phyloP scores from a whole-genome alignment of 2,888 invertebrate species.

The Mythimna impura region DNA sequence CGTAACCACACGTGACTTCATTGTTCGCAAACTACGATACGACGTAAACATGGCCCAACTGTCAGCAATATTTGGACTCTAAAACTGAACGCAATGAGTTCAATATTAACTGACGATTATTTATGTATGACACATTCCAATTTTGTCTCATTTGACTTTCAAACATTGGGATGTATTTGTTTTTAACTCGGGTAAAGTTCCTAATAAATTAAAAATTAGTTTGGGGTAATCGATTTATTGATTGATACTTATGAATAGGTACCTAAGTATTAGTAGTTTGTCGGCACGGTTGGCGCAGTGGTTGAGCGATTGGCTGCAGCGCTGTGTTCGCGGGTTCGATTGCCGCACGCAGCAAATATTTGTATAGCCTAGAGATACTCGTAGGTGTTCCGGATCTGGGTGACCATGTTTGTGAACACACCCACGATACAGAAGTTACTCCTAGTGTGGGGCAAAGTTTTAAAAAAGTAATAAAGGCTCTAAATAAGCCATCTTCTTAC shows the following conservation, averaged over 20 bases:
- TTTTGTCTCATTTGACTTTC: constrained; percentile 42
- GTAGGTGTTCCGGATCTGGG: too few species aligned
- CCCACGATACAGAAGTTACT: too few species aligned
- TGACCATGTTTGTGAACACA: too few species aligned
- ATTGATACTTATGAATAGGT: neutral
- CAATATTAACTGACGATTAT: constrained; percentile 34
- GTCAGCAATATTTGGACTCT: constrained; percentile 48
- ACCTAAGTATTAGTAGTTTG: neutral
- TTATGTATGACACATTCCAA: constrained; percentile 23
- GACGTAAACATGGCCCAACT: constrained; percentile 30
- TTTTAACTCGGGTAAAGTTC: neutral
- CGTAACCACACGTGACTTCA: constrained; percentile 65
- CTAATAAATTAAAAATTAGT: neutral
- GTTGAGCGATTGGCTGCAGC: too few species aligned
- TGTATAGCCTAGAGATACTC: too few species aligned
- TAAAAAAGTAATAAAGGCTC: neutral
- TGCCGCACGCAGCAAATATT: too few species aligned
- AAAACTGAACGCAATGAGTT: constrained; percentile 5
- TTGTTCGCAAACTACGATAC: constrained; percentile 43
- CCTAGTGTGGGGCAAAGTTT: too few species aligned
- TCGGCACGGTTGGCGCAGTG: too few species aligned
- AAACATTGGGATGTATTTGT: constrained; percentile 20
- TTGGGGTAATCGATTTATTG: neutral
- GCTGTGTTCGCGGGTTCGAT: too few species aligned
- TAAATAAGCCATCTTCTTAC: neutral